These are phyloP conservation scores for Scarus forsteni DNA, from an alignment of 2,797 vertebrate species.

Conservation along the genomic window DNA sequence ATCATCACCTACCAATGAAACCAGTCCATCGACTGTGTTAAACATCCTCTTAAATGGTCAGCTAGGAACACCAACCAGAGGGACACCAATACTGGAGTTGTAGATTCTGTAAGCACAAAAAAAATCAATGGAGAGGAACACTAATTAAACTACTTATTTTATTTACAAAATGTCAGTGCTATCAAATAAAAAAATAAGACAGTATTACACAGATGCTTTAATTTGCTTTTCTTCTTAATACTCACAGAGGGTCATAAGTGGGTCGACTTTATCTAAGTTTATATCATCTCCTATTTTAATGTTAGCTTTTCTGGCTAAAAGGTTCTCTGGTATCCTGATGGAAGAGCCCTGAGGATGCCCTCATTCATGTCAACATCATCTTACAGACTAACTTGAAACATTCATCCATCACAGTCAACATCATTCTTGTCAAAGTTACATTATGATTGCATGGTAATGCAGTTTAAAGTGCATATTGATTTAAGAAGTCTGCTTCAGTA, in stretches of 20 bases:
- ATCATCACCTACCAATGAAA: no score
- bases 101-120: no score
- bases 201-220: background rate
- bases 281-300: no score
- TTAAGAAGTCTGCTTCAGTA: conserved; percentile 16
- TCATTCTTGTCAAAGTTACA: conserved; percentile 39
- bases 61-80: no score
- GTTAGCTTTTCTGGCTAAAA: background rate
- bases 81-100: no score
- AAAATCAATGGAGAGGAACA: no score
- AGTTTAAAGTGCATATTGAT: conserved; percentile 43
- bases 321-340: background rate
- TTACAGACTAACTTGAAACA: background rate
- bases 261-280: background rate
- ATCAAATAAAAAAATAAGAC: background rate
- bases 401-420: conserved; percentile 27
- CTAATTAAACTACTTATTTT: background rate
- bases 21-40: no score
- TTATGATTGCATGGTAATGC: conserved; percentile 47
- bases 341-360: background rate
- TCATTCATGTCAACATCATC: conserved; percentile 5
- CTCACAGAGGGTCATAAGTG: background rate
- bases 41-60: no score
- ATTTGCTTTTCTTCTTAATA: background rate
- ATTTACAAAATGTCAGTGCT: background rate